These are phyloP conservation scores for Austrofundulus limnaeus DNA, from an alignment of 2,113 vertebrate genomes.

Conservation along the genomic window DNA sequence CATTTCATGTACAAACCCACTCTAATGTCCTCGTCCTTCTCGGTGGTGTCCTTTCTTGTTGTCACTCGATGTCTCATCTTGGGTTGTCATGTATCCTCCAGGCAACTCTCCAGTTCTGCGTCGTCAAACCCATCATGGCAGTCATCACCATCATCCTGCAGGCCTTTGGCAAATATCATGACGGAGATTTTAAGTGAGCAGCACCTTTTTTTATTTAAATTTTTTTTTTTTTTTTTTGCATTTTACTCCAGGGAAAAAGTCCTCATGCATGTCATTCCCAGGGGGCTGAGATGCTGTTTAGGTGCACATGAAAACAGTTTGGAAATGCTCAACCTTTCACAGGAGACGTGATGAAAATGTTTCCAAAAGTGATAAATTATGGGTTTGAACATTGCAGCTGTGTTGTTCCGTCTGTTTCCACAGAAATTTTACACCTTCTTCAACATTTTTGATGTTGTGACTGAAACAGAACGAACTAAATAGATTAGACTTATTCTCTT, in stretches of 20 bases:
- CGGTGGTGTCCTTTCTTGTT: constrained; percentile 23
- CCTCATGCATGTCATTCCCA: constrained; percentile 24
- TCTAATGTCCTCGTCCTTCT: constrained; percentile 9
- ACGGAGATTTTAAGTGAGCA: constrained; percentile 96
- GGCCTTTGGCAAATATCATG: constrained; percentile 91
- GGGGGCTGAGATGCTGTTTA: constrained; percentile 40
- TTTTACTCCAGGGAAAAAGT: constrained; percentile 21
- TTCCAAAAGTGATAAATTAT: constrained; percentile 18
- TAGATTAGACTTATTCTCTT: constrained; percentile 13
- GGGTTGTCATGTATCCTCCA: constrained; percentile 65
- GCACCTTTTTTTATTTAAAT: no score
- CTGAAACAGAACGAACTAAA: constrained; percentile 9
- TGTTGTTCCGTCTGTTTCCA: constrained; percentile 4
- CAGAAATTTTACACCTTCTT: not conserved
- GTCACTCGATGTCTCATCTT: constrained; percentile 41
- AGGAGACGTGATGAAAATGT: constrained; percentile 23
- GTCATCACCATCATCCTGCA: constrained; percentile 91
- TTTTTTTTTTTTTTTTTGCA: constrained; percentile 27
- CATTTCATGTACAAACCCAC: constrained; percentile 15
- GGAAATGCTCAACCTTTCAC: constrained; percentile 28
- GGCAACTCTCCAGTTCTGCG: constrained; percentile 97
- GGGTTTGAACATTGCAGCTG: constrained; percentile 24
- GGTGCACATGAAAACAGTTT: constrained; percentile 33
- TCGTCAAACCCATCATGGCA: constrained; percentile 95
- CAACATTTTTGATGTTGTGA: constrained; percentile 6